Evolutionary conservation across 2,888 invertebrate genomes (phyloP).

Genomic region (Diarsia brunnea): DNA sequence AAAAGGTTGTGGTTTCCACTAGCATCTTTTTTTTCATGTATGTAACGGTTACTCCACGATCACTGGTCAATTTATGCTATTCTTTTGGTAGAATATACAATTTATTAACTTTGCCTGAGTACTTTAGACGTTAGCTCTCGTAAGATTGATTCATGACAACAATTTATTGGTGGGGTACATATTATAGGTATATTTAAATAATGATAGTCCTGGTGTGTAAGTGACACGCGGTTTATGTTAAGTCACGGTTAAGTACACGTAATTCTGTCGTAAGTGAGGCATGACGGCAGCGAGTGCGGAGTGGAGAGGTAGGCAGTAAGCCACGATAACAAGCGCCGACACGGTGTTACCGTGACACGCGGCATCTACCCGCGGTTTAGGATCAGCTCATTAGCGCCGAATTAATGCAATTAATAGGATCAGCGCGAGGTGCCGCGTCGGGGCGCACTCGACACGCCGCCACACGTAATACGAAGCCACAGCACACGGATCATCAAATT

Average conservation of each 20-base stretch:
- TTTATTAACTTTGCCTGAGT: not conserved
- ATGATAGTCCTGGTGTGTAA: not conserved
- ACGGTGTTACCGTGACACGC: conserved; percentile 20
- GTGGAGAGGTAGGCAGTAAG: conserved; percentile 2
- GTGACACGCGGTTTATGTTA: not conserved
- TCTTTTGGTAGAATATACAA: too few relatives aligned
- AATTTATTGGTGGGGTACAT: not conserved
- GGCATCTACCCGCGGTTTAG: conserved; percentile 27
- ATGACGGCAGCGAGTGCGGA: not conserved
- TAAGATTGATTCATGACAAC: not conserved
- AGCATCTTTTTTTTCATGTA: too few relatives aligned
- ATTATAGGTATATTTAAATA: not conserved
- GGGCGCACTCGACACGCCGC: conserved; percentile 18
- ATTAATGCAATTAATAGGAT: conserved; percentile 76
- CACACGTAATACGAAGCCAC: conserved; percentile 57
- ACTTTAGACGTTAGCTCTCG: not conserved
- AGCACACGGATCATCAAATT: conserved; percentile 59
- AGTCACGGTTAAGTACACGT: not conserved
- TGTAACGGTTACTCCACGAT: not conserved
- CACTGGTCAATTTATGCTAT: not conserved
- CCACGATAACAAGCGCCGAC: conserved; percentile 11
- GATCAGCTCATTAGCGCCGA: conserved; percentile 67
- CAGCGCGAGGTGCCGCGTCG: conserved; percentile 45
- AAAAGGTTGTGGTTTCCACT: too few relatives aligned
- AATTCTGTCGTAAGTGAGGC: not conserved